Percentiles rank a stretch among this genome's conserved stretches.
phyloP scores from a whole-genome alignment of 2,113 vertebrate genomes.

The Mohoua ochrocephala region DNA sequence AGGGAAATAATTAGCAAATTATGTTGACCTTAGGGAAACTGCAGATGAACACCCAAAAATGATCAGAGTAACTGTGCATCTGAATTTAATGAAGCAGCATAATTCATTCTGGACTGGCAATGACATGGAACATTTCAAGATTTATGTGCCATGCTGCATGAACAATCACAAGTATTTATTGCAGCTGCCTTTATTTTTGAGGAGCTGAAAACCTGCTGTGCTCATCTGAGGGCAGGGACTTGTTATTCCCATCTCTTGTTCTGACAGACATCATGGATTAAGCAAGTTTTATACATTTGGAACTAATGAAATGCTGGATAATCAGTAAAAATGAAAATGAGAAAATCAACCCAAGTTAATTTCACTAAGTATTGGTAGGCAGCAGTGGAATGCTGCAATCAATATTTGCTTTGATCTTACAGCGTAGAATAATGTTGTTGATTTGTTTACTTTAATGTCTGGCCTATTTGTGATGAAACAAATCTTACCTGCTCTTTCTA shows the following conservation, averaged over 20 bases:
- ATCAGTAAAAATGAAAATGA: neutral
- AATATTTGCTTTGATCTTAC: neutral
- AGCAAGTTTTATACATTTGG: neutral
- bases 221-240: neutral
- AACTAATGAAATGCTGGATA: neutral
- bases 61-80: neutral
- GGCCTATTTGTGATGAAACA: constrained; percentile 37
- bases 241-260: neutral
- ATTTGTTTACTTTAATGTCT: constrained; percentile 47
- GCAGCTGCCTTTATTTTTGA: neutral
- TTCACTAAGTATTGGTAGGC: neutral
- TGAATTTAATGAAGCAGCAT: neutral
- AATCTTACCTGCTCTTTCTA: constrained; percentile 16
- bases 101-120: neutral
- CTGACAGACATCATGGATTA: neutral
- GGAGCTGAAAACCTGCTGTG: neutral
- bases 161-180: neutral
- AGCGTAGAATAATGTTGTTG: neutral
- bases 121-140: neutral
- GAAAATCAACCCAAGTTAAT: neutral
- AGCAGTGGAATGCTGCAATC: neutral
- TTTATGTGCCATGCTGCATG: neutral
- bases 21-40: neutral
- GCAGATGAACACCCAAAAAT: neutral
- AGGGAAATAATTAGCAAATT: neutral